Conservation (phyloP, 2,888 invertebrate species). For the Drosophila pullipes region DNA sequence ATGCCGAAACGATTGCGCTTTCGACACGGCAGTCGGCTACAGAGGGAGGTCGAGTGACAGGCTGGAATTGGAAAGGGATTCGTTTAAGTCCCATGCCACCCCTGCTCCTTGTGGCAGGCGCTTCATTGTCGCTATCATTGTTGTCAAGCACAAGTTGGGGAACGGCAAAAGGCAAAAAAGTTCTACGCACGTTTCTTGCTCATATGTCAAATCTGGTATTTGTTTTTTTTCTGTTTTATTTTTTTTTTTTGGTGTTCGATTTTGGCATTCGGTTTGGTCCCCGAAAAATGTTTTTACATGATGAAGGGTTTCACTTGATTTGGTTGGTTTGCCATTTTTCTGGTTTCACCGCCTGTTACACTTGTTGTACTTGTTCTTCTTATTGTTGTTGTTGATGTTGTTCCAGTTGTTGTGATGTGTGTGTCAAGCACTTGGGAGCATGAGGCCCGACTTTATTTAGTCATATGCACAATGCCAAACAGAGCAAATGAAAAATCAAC, state of each 20-base stretch:
- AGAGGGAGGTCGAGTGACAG: constrained; percentile 26
- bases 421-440: constrained; percentile 17
- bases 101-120: constrained; percentile 9
- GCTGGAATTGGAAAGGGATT: constrained; percentile 48
- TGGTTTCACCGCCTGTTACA: constrained; percentile 68
- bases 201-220: constrained; percentile 42
- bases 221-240: constrained; percentile 2
- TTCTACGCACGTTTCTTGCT: constrained; percentile 37
- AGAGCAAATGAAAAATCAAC: constrained; percentile 72
- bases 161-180: constrained; percentile 18
- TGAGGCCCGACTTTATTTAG: constrained; percentile 19
- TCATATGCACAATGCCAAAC: constrained; percentile 12
- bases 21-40: constrained; percentile 29
- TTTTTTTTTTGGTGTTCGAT: constrained; percentile 36
- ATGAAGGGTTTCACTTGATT: constrained; percentile 80
- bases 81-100: constrained; percentile 26
- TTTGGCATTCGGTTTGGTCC: constrained; percentile 49
- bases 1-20: constrained; percentile 50
- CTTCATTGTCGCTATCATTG: constrained; percentile 57
- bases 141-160: constrained; percentile 33
- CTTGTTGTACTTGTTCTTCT: constrained; percentile 37
- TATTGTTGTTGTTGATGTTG: constrained; percentile 1
- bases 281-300: constrained; percentile 65
- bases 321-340: constrained; percentile 74
- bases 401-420: constrained; percentile 5